Percentiles rank a stretch among this genome's conserved stretches.
phyloP scores from a whole-genome alignment of 64 coral and sea anemone genomes.

The Trachythela sp. region DNA sequence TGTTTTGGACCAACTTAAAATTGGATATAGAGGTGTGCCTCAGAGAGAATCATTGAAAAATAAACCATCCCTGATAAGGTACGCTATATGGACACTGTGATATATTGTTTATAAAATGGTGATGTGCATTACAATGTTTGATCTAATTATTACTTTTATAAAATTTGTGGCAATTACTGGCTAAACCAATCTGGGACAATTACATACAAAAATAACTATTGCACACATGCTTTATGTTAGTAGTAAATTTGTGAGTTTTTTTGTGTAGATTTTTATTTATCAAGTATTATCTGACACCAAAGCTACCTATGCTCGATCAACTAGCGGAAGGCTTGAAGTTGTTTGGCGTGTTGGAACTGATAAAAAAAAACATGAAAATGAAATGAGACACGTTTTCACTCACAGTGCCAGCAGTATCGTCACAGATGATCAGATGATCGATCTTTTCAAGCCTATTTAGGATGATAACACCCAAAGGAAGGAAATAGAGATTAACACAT shows the following conservation, averaged over 20 bases:
- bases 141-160: too few relatives aligned
- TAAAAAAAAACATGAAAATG: not conserved
- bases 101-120: not conserved
- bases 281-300: slow-evolving; percentile 18
- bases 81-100: not conserved
- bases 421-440: slow-evolving; percentile 1
- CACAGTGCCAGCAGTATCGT: not conserved
- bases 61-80: not conserved
- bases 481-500: not conserved
- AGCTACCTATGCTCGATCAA: slow-evolving; percentile 12
- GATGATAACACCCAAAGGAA: slow-evolving; percentile 3
- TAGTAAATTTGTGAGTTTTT: not conserved
- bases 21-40: slow-evolving; percentile 23
- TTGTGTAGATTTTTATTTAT: slow-evolving; percentile 1
- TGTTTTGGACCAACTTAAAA: slow-evolving; percentile 9
- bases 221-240: not conserved
- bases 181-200: too few relatives aligned
- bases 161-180: too few relatives aligned
- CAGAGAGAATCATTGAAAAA: slow-evolving; percentile 3
- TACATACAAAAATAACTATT: too few relatives aligned
- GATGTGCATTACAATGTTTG: too few relatives aligned
- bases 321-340: slow-evolving; percentile 8
- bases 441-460: not conserved
- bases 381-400: not conserved
- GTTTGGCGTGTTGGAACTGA: not conserved